A percentile compares a stretch with the other conserved stretches of the same genome.
Evolutionary conservation across 2,888 invertebrate species (phyloP).

Genomic region (Pherbina coryleti): DNA sequence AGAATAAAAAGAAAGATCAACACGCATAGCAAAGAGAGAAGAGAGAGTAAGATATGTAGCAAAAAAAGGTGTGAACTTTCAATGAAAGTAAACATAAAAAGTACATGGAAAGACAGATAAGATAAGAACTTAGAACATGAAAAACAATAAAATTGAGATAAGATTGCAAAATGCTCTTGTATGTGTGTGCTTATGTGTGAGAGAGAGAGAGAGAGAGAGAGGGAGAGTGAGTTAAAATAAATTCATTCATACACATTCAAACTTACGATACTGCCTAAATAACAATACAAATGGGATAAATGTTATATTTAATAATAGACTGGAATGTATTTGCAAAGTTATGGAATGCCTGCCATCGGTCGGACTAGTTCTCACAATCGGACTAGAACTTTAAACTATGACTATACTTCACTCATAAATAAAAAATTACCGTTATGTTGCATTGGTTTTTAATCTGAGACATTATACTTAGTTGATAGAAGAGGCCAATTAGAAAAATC

Average conservation of each 20-base stretch:
- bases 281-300: neutral
- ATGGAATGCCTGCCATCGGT: constrained; percentile 31
- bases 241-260: constrained; percentile 8
- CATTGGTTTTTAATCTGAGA: too few species aligned
- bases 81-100: neutral
- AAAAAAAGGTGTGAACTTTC: neutral
- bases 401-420: neutral
- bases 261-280: constrained; percentile 19
- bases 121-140: neutral
- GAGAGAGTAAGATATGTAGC: neutral
- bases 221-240: neutral
- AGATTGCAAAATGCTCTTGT: neutral
- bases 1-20: constrained; percentile 34
- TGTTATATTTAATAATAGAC: neutral
- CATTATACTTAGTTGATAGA: too few species aligned
- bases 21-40: constrained; percentile 17
- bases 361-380: too few species aligned
- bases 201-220: neutral
- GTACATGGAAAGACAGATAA: neutral
- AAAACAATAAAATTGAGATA: neutral
- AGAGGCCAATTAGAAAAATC: neutral
- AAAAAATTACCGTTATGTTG: too few species aligned
- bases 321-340: constrained; percentile 50
- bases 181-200: too few species aligned
- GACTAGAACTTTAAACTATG: neutral